Evolutionary conservation across 2,113 vertebrate species (phyloP).

Genomic region (Chloebia gouldiae): DNA sequence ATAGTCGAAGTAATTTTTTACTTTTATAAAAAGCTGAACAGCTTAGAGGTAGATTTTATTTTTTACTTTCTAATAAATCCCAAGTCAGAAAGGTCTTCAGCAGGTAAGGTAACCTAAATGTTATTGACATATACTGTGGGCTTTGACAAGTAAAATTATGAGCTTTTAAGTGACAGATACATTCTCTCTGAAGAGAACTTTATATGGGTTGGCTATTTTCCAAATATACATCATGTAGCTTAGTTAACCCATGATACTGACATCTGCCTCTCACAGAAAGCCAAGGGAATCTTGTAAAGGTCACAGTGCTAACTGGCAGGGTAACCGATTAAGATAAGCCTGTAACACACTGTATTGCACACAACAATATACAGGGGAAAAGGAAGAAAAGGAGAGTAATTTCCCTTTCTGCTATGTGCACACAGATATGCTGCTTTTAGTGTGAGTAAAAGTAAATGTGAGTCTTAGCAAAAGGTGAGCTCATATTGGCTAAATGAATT

Average conservation of each 20-base stretch:
- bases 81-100: not conserved
- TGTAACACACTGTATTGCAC: not conserved
- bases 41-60: not conserved
- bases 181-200: slow-evolving; percentile 26
- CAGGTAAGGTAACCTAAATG: not conserved
- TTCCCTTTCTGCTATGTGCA: not conserved
- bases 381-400: not conserved
- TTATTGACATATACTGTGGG: not conserved
- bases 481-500: not conserved
- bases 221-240: slow-evolving; percentile 32
- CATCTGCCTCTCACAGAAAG: slow-evolving; percentile 32
- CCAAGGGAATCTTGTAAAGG: slow-evolving; percentile 17
- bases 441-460: not conserved
- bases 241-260: slow-evolving; percentile 27
- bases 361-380: not conserved
- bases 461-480: not conserved
- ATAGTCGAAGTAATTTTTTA: not conserved
- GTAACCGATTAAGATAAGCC: slow-evolving; percentile 40
- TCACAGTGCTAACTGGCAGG: slow-evolving; percentile 1
- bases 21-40: not conserved
- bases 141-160: slow-evolving; percentile 28
- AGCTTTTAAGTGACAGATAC: slow-evolving; percentile 32
- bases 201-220: not conserved
- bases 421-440: not conserved
- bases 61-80: slow-evolving; percentile 5